Base-by-base conservation (phyloP, 2,888 invertebrate species). In the Pollenia griseotomentosa region DNA sequence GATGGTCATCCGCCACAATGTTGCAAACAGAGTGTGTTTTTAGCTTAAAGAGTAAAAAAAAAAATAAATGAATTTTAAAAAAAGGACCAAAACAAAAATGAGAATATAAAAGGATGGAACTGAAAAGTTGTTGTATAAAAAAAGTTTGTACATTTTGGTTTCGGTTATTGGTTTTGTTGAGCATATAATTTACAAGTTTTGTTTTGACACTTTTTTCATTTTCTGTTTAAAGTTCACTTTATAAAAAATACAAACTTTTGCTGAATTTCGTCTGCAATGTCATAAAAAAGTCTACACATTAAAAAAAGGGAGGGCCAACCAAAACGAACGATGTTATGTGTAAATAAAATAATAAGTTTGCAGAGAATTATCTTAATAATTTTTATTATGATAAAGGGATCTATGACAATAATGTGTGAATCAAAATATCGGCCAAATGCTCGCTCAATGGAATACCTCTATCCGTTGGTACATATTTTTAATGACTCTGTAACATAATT, bases 101-200 rank as follows among this genome's bases (percentile, higher is more conserved):
- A 10, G 44, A 53, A 65, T 16, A 70, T 33, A 71, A 44, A 55
- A 71, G 1, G 12, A 71, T 53, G 19, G 16, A 48, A 53, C n/a
- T 59, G 44, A 80, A 80, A 80, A 53, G 44, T 44, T 42, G 61
- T 59, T 51, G 11, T 51, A 23, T 53, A 61, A 23, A 75, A 33
- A 68, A 77, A 71, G 77, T 77, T 83, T 70, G 70, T 71, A 79
- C 55, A 83, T 75, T 86, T 78, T 46, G 82, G 86, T 79, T 79
- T 79, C 51, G 79, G 74, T 75, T 68, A 83, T 70, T 86, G 79
- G 79, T 83, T 86, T 75, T 83, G 86, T 86, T 83, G 79, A 79
- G 75, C 83, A 79, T 79, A 86, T 86, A 83, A 83, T 86, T 79
- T 79, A 86, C 79, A 86, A 79, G 57, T 79, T 70, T 74, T 75